A percentile compares a stretch with the other conserved stretches of the same genome.
These are phyloP conservation scores for Ptychoptera contaminata DNA, from an alignment of 2,888 invertebrate species.

Conservation along the genomic window DNA sequence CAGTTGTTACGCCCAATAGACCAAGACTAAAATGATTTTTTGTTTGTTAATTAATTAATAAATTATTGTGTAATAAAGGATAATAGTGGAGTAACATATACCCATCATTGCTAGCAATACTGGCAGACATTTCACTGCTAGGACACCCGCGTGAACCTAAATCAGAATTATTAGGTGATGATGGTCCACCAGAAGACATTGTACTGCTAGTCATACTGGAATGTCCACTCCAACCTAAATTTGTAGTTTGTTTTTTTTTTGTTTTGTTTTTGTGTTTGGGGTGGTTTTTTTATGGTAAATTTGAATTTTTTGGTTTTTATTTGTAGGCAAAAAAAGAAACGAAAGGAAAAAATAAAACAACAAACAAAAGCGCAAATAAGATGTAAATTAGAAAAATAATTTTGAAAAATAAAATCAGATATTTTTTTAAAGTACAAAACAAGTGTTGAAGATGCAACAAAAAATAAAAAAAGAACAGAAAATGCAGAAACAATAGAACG, in stretches of 20 bases:
- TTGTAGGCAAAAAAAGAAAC: too few relatives aligned
- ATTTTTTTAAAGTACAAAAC: too few relatives aligned
- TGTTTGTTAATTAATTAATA: conserved; percentile 2
- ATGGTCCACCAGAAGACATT: conserved; percentile 62
- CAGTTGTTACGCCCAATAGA: conserved; percentile 25
- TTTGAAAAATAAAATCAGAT: too few relatives aligned
- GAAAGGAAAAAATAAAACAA: too few relatives aligned
- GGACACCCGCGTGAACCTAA: conserved; percentile 34
- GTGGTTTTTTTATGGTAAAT: too few relatives aligned
- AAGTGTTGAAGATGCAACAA: too few relatives aligned
- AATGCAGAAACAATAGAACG: too few relatives aligned
- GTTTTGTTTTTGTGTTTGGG: too few relatives aligned
- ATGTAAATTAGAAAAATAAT: too few relatives aligned
- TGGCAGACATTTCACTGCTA: conserved; percentile 45
- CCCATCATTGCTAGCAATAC: conserved; percentile 47
- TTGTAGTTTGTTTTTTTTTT: neutral
- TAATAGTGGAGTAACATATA: conserved; percentile 17
- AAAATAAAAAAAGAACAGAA: too few relatives aligned
- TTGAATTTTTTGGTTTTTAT: too few relatives aligned
- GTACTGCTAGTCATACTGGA: conserved; percentile 51
- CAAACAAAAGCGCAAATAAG: too few relatives aligned
- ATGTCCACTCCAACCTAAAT: conserved; percentile 65
- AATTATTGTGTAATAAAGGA: conserved; percentile 8
- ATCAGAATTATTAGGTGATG: conserved; percentile 58
- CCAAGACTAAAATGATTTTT: conserved; percentile 10